phyloP scores from a whole-genome alignment of 2,888 invertebrate species.

The Ypsolopha sequella region DNA sequence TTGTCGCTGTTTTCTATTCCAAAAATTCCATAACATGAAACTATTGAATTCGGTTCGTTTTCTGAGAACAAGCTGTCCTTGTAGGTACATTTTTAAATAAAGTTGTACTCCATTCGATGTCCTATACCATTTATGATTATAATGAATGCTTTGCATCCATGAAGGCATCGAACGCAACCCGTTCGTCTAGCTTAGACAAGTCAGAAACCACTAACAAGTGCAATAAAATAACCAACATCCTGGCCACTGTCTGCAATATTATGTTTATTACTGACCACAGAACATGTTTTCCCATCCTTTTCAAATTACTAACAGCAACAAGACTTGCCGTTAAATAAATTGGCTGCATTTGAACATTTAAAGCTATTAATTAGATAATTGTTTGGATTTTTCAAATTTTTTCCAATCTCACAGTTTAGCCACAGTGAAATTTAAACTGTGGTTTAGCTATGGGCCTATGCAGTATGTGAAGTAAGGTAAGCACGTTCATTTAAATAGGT shows the following conservation, averaged over 20 bases:
- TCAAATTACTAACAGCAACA: neutral
- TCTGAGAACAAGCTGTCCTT: too few species aligned
- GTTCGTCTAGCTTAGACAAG: neutral
- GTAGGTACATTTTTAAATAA: too few species aligned
- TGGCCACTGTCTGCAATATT: neutral
- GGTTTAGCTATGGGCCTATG: too few species aligned
- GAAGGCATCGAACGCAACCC: neutral
- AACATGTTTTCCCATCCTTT: neutral
- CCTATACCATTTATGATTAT: neutral
- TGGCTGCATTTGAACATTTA: neutral
- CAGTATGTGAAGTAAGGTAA: neutral
- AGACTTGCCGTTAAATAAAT: neutral
- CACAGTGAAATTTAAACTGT: too few species aligned
- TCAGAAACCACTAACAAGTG: constrained; percentile 2
- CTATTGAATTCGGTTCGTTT: too few species aligned
- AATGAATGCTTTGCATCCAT: neutral
- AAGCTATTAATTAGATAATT: neutral
- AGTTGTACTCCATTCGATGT: too few species aligned
- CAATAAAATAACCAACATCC: constrained; percentile 1
- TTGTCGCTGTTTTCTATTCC: too few species aligned
- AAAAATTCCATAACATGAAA: too few species aligned
- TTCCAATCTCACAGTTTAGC: too few species aligned
- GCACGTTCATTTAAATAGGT: neutral
- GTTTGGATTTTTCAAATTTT: too few species aligned
- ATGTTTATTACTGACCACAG: neutral